phyloP scores from a whole-genome alignment of 2,113 vertebrate species.

The Bubo bubo region DNA sequence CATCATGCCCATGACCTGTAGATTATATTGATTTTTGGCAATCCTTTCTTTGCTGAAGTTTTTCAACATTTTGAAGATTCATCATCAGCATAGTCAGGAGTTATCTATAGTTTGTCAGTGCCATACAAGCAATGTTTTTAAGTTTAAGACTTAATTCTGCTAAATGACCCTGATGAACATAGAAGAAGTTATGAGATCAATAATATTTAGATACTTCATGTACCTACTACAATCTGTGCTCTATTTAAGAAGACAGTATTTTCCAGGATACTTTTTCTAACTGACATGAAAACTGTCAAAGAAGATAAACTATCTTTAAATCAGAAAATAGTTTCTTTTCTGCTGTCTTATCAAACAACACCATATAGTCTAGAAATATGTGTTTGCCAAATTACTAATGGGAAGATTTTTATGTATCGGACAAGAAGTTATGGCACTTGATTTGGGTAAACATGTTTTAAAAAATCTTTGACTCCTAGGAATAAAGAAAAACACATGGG shows the following conservation, averaged over 20 bases:
- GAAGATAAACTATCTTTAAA: constrained; percentile 36
- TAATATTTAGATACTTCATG: not conserved
- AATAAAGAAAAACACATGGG: not conserved
- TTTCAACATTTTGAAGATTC: not conserved
- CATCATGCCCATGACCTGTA: not conserved
- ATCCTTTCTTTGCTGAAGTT: not conserved
- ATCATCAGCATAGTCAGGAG: not conserved
- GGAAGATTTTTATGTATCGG: not conserved
- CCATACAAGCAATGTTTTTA: not conserved
- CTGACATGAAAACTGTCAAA: not conserved
- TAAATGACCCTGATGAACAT: not conserved
- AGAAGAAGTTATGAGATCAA: not conserved
- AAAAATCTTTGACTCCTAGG: not conserved
- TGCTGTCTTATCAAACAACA: constrained; percentile 6
- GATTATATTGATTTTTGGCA: not conserved
- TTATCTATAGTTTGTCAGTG: not conserved
- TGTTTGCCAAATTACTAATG: constrained; percentile 5
- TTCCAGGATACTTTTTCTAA: not conserved
- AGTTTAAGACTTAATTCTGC: not conserved
- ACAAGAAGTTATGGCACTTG: not conserved
- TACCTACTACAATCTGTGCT: not conserved
- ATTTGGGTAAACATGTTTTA: not conserved
- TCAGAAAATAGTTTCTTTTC: constrained; percentile 42
- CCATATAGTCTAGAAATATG: not conserved
- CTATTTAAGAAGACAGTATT: not conserved